Base-by-base conservation (phyloP, 2,113 vertebrate genomes). In the Eurystomus gularis region DNA sequence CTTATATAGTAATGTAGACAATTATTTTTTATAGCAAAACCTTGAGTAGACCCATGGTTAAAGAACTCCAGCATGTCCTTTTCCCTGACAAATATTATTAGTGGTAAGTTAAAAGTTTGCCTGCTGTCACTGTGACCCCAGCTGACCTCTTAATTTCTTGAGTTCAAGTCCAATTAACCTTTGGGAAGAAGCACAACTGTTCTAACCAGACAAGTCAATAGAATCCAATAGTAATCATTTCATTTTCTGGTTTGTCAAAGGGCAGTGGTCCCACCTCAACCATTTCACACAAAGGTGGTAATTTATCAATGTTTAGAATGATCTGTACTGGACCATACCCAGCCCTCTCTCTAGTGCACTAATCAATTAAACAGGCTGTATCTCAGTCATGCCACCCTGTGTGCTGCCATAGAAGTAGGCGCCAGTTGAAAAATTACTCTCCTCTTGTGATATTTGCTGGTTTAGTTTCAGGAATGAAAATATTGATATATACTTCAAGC, bases 101-200 rank as follows among this genome's bases (percentile, higher is more conserved):
- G 98, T 92, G 82, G 97, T 98, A 98, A 98, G 98, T 98, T 98
- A 98, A 98, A 98, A 98, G 98, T 98, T 97, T 97, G 98, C 98
- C 98, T 99, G 98, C 99, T 99, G 99, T 99, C 98, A 98, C 97
- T 95, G 95, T 99, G 99, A 99, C 99, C 99, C 97, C 96, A 97
- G 88, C 98, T 98, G 99, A 99, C 99, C 99, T 99, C 98, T 98
- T 99, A 98, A 99, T 99, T 99, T 99, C 98, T 98, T 96, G 97
- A 98, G 99, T 99, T 99, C 99, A 99, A 99, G 99, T 99, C 98
- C 98, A 99, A 99, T 99, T 99, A 99, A 99, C 99, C 99, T 99
- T 98, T 98, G 93, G 88, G 97, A 97, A 98, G 98, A 98, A 97
- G 98, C 97, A 97, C 98, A 98, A 99, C 98, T 98, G 98, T 98